phyloP scores from a whole-genome alignment of 2,113 vertebrate genomes.

The Sander vitreus region DNA sequence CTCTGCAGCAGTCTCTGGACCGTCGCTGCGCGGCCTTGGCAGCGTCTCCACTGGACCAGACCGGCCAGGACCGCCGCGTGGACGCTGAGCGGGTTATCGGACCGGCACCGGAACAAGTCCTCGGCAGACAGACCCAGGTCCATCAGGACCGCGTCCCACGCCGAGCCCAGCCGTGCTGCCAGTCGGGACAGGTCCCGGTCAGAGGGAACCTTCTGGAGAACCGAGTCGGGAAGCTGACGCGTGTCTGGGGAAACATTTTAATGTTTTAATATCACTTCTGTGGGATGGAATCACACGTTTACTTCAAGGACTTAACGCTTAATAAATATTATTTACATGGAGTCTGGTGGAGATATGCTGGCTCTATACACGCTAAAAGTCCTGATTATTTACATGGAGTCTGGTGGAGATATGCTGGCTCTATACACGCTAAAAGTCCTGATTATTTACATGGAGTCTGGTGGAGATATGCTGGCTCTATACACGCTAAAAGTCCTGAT shows the following conservation, averaged over 20 bases:
- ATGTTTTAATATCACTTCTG: too few species aligned
- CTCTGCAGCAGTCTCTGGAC: slow-evolving; percentile 81
- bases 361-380: too few species aligned
- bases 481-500: too few species aligned
- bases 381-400: too few species aligned
- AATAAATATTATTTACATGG: too few species aligned
- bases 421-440: too few species aligned
- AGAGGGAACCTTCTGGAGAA: slow-evolving; percentile 85
- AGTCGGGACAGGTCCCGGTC: slow-evolving; percentile 90
- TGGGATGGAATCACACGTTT: too few species aligned
- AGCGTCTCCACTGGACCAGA: slow-evolving; percentile 90
- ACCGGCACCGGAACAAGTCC: slow-evolving; percentile 90
- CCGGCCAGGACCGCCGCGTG: slow-evolving; percentile 89
- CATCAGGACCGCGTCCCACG: slow-evolving; percentile 90
- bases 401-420: too few species aligned
- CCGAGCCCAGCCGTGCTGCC: slow-evolving; percentile 85
- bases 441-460: too few species aligned
- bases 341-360: too few species aligned
- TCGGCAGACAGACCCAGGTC: slow-evolving; percentile 88
- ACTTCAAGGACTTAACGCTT: too few species aligned
- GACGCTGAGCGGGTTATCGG: slow-evolving; percentile 86
- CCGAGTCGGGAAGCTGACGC: slow-evolving; percentile 62
- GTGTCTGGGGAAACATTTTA: slow-evolving; percentile 66
- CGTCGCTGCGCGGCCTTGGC: slow-evolving; percentile 87
- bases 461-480: too few species aligned